phyloP scores from a whole-genome alignment of 2,888 invertebrate species.

The Hermaeophaga mercurialis region DNA sequence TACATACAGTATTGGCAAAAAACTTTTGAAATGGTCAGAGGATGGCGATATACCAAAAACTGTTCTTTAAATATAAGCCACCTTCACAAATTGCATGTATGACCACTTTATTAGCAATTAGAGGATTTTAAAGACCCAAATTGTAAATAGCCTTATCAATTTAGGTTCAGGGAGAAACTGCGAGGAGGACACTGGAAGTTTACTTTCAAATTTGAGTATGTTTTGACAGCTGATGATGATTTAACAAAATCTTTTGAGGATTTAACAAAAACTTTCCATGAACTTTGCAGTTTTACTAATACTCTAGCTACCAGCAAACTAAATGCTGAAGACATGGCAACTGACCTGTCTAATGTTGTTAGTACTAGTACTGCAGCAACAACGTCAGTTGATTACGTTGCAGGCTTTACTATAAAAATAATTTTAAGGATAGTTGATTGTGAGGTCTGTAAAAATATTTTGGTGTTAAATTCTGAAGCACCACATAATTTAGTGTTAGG shows the following conservation, averaged over 20 bases:
- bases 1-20: constrained; percentile 26
- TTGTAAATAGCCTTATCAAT: constrained; percentile 12
- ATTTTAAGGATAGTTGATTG: background rate
- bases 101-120: constrained; percentile 23
- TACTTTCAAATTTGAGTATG: constrained; percentile 5
- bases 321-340: constrained; percentile 9
- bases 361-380: background rate
- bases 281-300: background rate
- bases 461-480: background rate
- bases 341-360: background rate
- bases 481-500: background rate
- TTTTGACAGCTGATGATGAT: background rate
- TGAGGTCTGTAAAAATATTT: background rate
- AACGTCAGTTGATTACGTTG: constrained; percentile 3
- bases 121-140: constrained; percentile 8
- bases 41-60: constrained; percentile 22
- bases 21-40: constrained; percentile 19
- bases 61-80: constrained; percentile 19
- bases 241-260: background rate
- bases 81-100: constrained; percentile 36
- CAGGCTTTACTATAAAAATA: background rate
- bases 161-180: constrained; percentile 6
- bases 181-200: constrained; percentile 4
- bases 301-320: background rate
- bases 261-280: background rate